Base-by-base conservation (phyloP, 2,888 invertebrate species). In the Pilophorus perplexus region DNA sequence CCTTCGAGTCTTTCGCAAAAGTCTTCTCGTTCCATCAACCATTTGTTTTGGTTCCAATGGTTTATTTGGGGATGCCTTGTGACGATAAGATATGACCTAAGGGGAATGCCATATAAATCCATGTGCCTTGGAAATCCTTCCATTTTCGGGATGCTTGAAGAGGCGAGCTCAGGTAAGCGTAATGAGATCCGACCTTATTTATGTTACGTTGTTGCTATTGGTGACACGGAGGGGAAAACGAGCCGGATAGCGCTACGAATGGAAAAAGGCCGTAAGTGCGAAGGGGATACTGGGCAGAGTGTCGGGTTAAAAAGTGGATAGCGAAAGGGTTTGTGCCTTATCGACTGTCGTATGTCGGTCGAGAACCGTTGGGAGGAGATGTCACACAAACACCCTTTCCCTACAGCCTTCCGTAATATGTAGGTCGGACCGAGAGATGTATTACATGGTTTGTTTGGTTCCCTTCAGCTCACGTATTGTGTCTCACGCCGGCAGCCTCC, bases 131-230 rank as follows among this genome's bases (percentile, higher is more conserved):
- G 52, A 28, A 52, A 52, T 52, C 52, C 52, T 25, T 28, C 52
- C 28, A 52, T 52, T 46, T 52, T 52, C 52, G 18, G 18, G 5
- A 10, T 16, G 28, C 27, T 28, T 52, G 52, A 52, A 25, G 16
- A 52, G 52, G 28, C 52, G 28, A 14, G 46, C 23, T 12, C 33
- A 28, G 14, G 28, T 52, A 16, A 52, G 18, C n/a, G 52, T 52
- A 52, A 52, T 52, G 52, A 52, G 52, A 52, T 52, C 52, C 52
- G 27, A 52, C 52, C 52, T 52, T 52, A 52, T 52, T 52, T 52
- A 52, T 52, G 52, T 52, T 28, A 28, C 52, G 28, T 52, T 52
- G 52, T 52, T 28, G 52, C 52, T 52, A 18, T 28, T 6, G 52
- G 28, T 3, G 28, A 48, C 8, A 48, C 20, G 23, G n/a, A 22